Conservation (phyloP, 2,797 vertebrate genomes). For the Melanotaenia parkinsoni region DNA sequence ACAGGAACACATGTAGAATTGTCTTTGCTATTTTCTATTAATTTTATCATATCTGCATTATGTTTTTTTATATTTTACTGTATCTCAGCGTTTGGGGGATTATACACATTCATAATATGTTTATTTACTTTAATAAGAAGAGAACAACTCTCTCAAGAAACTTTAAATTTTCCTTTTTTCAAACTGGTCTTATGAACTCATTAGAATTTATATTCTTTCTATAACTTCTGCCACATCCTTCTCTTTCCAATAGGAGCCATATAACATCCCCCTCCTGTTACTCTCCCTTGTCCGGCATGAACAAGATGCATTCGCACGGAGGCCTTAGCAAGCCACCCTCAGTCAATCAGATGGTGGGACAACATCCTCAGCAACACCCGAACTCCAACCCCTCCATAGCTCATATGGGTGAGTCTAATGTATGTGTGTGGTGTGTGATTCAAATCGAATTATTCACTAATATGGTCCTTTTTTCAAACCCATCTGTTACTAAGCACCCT, state of each 20-base stretch:
- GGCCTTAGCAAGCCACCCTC: conserved; percentile 89
- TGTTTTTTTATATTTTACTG: too few species aligned
- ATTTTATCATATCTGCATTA: not conserved
- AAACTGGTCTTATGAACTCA: conserved; percentile 6
- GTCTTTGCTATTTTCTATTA: not conserved
- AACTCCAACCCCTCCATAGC: conserved; percentile 79
- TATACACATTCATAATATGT: not conserved
- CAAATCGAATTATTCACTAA: not conserved
- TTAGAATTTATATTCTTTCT: not conserved
- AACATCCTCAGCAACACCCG: conserved; percentile 87
- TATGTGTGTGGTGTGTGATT: conserved; percentile 16
- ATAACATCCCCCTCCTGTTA: conserved; percentile 88
- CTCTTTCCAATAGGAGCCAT: conserved; percentile 81
- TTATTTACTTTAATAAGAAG: not conserved
- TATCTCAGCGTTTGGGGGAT: not conserved
- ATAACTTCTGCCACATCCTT: conserved; percentile 18
- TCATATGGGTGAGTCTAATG: conserved; percentile 88
- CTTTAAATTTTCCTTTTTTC: not conserved
- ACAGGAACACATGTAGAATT: not conserved
- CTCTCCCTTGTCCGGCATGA: conserved; percentile 90
- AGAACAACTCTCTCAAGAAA: not conserved
- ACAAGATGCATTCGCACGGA: conserved; percentile 85
- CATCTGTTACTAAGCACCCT: not conserved
- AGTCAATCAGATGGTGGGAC: conserved; percentile 92
- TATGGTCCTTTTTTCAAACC: not conserved